These are phyloP conservation scores for Polypterus senegalus DNA, from an alignment of 2,113 vertebrate genomes.

Conservation along the genomic window DNA sequence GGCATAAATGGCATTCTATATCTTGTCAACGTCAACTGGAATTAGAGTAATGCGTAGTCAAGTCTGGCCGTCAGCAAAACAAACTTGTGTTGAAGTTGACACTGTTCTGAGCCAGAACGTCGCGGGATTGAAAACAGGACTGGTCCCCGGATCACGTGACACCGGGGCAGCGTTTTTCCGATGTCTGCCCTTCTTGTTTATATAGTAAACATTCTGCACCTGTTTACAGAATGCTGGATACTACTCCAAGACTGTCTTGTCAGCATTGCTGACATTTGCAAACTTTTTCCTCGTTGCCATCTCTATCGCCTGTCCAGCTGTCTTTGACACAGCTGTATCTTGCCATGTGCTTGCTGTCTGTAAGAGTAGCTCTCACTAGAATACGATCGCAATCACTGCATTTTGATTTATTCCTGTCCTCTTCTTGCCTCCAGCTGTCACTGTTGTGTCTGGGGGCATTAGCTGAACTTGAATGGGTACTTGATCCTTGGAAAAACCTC, in stretches of 20 bases:
- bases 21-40: conserved; percentile 38
- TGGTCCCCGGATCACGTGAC: conserved; percentile 54
- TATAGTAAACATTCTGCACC: conserved; percentile 83
- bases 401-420: conserved; percentile 72
- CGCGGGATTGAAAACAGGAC: conserved; percentile 22
- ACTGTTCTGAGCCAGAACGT: conserved; percentile 3
- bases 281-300: conserved; percentile 39
- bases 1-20: neutral
- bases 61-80: conserved; percentile 22
- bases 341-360: conserved; percentile 38
- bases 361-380: conserved; percentile 26
- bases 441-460: conserved; percentile 88
- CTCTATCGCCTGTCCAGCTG: conserved; percentile 55
- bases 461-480: conserved; percentile 45
- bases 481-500: conserved; percentile 57
- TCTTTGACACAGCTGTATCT: conserved; percentile 58
- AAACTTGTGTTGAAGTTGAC: conserved; percentile 11
- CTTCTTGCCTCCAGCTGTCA: conserved; percentile 63
- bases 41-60: conserved; percentile 30
- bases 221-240: conserved; percentile 66
- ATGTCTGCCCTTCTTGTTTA: conserved; percentile 54
- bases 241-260: conserved; percentile 55
- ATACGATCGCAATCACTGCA: conserved; percentile 51
- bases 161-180: conserved; percentile 41
- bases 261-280: conserved; percentile 59